Conservation (phyloP, 2,113 vertebrate genomes). For the Proteles cristata region DNA sequence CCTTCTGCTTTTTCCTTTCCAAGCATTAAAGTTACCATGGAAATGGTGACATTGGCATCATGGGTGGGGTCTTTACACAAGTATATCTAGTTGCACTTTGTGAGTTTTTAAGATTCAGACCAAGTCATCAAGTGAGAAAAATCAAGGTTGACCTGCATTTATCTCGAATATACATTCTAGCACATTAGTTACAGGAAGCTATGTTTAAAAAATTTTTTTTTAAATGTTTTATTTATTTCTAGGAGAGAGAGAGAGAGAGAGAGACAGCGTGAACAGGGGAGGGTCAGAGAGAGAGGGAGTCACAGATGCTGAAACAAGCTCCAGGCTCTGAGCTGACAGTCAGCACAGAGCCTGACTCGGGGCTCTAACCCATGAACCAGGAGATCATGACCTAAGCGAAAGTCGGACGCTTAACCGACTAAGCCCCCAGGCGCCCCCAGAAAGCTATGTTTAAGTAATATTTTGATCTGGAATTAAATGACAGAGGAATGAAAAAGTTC, state of each 20-base stretch:
- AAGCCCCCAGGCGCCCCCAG: neutral
- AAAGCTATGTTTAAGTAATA: conserved; percentile 19
- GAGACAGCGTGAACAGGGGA: too few relatives aligned
- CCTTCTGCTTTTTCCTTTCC: conserved; percentile 70
- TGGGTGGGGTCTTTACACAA: conserved; percentile 42
- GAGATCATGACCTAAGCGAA: too few relatives aligned
- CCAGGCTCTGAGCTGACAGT: too few relatives aligned
- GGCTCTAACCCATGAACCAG: too few relatives aligned
- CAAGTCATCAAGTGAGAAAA: conserved; percentile 62
- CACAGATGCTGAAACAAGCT: too few relatives aligned
- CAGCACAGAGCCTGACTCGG: too few relatives aligned
- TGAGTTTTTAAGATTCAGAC: conserved; percentile 69
- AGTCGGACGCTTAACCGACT: too few relatives aligned
- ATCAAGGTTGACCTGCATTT: conserved; percentile 42
- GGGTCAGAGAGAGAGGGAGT: too few relatives aligned
- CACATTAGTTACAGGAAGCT: conserved; percentile 53
- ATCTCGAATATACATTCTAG: conserved; percentile 49
- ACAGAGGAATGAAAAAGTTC: conserved; percentile 6
- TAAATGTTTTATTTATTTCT: too few relatives aligned
- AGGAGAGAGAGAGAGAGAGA: too few relatives aligned
- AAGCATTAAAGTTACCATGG: conserved; percentile 79
- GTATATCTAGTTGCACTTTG: conserved; percentile 24
- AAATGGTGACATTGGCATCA: conserved; percentile 59
- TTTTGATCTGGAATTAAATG: conserved; percentile 60
- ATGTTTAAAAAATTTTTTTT: neutral